Evolutionary conservation across 2,888 invertebrate genomes (phyloP), one percentile per base, ranked within the genome.

Genomic region (Tortricodes alternella): DNA sequence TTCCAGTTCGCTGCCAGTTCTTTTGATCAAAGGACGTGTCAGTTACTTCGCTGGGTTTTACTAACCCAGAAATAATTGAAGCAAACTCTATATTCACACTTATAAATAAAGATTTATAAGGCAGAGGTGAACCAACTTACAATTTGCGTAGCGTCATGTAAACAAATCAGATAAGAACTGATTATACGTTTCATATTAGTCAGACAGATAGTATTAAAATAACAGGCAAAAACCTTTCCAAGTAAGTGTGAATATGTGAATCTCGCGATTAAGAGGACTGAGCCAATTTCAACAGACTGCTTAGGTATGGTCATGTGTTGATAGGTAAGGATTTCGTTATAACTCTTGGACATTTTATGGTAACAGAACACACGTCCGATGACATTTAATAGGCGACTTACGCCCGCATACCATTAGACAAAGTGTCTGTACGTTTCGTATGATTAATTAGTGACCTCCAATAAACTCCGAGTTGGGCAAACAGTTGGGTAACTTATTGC

Each of bases 401-500:
- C 55, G 23, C 44, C 49, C 29, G 43, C 56, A 37, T 41, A 35
- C 38, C 43, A 41, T 37, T 48, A 48, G 39, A 48, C 35, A 53
- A n/a, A 43, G 37, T 58, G 62, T 67, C 62, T 64, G 68, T 71
- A 70, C 71, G n/a, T n/a, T n/a, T n/a, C n/a, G n/a, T n/a, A n/a
- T 65, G 69, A 74, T 71, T 72, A 75, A 75, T 74, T 71, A 72
- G 67, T 61, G 67, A 65, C 70, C 76, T 66, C 64, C 59, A n/a
- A 60, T 64, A 44, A 29, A 46, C 44, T 15, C 27, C 29, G 52
- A 58, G 64, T 72, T 66, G 59, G 56, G 62, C 61, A 63, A 70
- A 61, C 63, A 39, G 60, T 73, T 72, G 63, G 53, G 62, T 55
- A 73, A 74, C 64, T 50, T 57, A 61, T 62, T 55, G 44, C 63